phyloP scores from a whole-genome alignment of 1,140 invertebrate species.

The Zaprionus lachaisei region DNA sequence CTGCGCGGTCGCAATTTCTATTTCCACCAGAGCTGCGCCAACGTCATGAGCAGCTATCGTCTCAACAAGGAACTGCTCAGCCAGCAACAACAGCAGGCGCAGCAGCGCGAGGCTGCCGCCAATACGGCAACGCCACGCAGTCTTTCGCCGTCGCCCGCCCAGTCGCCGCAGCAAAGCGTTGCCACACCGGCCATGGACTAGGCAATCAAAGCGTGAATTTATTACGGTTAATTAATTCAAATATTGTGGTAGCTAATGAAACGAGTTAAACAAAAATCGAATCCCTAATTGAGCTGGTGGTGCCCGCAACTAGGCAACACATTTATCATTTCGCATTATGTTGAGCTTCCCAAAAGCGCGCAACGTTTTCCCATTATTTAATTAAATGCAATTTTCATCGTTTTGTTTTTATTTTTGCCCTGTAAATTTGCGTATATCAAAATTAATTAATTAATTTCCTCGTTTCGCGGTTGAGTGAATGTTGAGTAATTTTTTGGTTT shows the following conservation, averaged over 20 bases:
- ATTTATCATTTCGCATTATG: slow-evolving; percentile 21
- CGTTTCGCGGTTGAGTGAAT: slow-evolving; percentile 7
- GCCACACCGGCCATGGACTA: slow-evolving; percentile 60
- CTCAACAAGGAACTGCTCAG: slow-evolving; percentile 77
- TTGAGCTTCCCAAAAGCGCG: slow-evolving; percentile 19
- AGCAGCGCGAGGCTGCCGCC: slow-evolving; percentile 51
- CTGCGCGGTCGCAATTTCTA: slow-evolving; percentile 82
- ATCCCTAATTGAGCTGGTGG: slow-evolving; percentile 50
- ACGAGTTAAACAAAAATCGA: slow-evolving; percentile 43
- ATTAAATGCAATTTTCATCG: slow-evolving; percentile 12
- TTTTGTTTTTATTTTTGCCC: slow-evolving; percentile 9
- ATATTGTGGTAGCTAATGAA: slow-evolving; percentile 75
- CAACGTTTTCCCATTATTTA: slow-evolving; percentile 5
- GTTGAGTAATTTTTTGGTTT: slow-evolving; percentile 59
- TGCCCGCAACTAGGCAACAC: slow-evolving; percentile 51
- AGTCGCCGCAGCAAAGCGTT: slow-evolving; percentile 71
- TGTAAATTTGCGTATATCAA: slow-evolving; percentile 49
- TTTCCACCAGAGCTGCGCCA: slow-evolving; percentile 83
- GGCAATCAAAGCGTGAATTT: slow-evolving; percentile 79
- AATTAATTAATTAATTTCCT: slow-evolving; percentile 46
- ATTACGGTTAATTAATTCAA: slow-evolving; percentile 76
- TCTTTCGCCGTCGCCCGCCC: slow-evolving; percentile 67
- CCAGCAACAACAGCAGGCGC: slow-evolving; percentile 58
- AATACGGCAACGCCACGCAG: slow-evolving; percentile 64
- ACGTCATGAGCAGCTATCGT: slow-evolving; percentile 81